phyloP scores from a whole-genome alignment of 1,140 invertebrate species.

The Diabrotica undecimpunctata region DNA sequence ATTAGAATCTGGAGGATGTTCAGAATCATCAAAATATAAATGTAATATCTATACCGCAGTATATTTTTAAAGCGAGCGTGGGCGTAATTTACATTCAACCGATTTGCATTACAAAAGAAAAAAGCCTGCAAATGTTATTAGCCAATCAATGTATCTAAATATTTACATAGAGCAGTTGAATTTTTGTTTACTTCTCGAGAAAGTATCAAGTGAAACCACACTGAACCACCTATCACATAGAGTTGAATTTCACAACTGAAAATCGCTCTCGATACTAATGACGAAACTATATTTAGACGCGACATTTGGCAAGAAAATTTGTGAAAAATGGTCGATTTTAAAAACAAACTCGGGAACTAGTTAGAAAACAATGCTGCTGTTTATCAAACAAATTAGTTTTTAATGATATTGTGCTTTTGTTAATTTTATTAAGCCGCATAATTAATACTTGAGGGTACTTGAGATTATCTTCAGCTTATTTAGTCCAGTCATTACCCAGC shows the following conservation, averaged over 20 bases:
- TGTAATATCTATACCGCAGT: neutral
- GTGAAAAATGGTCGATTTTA: constrained; percentile 22
- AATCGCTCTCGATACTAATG: constrained; percentile 13
- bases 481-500: too few relatives aligned
- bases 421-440: too few relatives aligned
- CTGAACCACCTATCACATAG: constrained; percentile 6
- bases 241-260: constrained; percentile 10
- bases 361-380: too few relatives aligned
- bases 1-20: too few relatives aligned
- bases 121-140: too few relatives aligned
- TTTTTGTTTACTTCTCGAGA: neutral
- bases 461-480: too few relatives aligned
- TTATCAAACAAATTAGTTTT: too few relatives aligned
- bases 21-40: too few relatives aligned
- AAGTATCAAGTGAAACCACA: constrained; percentile 13
- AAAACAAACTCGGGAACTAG: neutral
- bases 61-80: neutral
- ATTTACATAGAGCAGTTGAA: neutral
- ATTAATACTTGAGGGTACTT: too few relatives aligned
- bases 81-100: too few relatives aligned
- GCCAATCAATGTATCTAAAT: neutral
- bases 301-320: constrained; percentile 31
- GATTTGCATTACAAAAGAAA: too few relatives aligned
- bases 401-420: too few relatives aligned
- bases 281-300: constrained; percentile 31